Percentiles rank a stretch among this genome's conserved stretches.
Conservation (phyloP, 2,797 vertebrate species). For the Lepilemur septentrionalis region DNA sequence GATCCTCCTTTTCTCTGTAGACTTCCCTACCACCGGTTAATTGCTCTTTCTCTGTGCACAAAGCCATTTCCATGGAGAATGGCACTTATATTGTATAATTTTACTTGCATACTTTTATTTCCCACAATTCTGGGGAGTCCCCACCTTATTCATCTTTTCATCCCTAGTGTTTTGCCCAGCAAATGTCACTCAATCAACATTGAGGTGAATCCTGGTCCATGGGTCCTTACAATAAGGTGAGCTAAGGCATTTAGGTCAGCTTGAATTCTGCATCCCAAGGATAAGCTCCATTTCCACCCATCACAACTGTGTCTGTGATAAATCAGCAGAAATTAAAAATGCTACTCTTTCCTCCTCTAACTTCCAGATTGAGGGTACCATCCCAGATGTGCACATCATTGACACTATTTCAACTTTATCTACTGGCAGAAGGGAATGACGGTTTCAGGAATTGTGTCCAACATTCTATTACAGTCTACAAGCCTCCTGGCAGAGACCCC, state of each 20-base stretch:
- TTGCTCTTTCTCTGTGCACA: not conserved
- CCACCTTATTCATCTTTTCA: not conserved
- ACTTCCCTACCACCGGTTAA: not conserved
- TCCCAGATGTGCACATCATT: not conserved
- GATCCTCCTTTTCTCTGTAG: not conserved
- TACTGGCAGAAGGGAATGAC: not conserved
- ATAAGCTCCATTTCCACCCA: not conserved
- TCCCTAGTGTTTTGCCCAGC: not conserved
- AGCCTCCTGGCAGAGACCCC: not conserved
- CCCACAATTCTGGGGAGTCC: not conserved
- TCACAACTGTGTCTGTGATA: not conserved
- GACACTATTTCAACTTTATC: not conserved
- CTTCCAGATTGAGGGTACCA: not conserved
- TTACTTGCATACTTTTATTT: not conserved
- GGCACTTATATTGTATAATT: not conserved
- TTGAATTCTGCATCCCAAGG: not conserved
- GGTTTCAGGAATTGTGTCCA: not conserved
- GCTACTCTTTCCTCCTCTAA: not conserved
- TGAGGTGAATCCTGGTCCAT: not conserved
- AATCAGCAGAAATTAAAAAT: not conserved
- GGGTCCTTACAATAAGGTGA: not conserved
- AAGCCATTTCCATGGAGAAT: not conserved
- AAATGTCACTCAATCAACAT: not conserved
- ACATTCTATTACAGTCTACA: not conserved
- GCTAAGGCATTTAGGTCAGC: not conserved